Conservation (phyloP, 2,113 vertebrate species). For the Tetraodon nigroviridis region DNA sequence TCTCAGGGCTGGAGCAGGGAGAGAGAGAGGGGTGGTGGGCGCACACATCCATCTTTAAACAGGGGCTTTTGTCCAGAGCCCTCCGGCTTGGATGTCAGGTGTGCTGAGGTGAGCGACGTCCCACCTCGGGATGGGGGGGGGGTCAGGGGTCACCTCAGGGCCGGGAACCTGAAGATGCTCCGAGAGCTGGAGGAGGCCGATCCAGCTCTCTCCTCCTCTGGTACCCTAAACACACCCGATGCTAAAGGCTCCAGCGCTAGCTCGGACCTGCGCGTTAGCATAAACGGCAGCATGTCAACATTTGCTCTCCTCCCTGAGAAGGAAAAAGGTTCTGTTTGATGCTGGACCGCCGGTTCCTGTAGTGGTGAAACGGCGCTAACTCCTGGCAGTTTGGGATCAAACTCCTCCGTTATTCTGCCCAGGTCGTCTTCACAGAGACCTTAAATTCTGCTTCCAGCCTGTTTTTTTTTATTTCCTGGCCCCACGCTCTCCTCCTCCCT, state of each 20-base stretch:
- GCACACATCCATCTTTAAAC: conserved; percentile 76
- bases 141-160: conserved; percentile 44
- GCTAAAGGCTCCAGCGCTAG: too few relatives aligned
- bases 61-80: conserved; percentile 65
- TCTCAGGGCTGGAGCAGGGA: conserved; percentile 46
- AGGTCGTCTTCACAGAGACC: conserved; percentile 13
- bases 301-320: too few relatives aligned
- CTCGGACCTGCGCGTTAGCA: too few relatives aligned
- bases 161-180: background rate
- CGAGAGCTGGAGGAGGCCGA: too few relatives aligned
- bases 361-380: too few relatives aligned
- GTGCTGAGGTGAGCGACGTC: conserved; percentile 43
- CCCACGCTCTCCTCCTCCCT: conserved; percentile 10
- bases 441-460: conserved; percentile 2
- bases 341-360: too few relatives aligned
- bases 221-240: too few relatives aligned
- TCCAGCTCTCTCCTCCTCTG: too few relatives aligned
- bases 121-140: conserved; percentile 12
- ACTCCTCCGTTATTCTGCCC: background rate
- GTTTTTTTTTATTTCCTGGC: background rate
- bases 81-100: conserved; percentile 68
- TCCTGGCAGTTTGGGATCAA: too few relatives aligned
- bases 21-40: conserved; percentile 41
- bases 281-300: too few relatives aligned
- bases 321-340: too few relatives aligned